A percentile compares a stretch with the other conserved stretches of the same genome.
Evolutionary conservation across 2,113 vertebrate species (phyloP).

Genomic region (Theristicus caerulescens): DNA sequence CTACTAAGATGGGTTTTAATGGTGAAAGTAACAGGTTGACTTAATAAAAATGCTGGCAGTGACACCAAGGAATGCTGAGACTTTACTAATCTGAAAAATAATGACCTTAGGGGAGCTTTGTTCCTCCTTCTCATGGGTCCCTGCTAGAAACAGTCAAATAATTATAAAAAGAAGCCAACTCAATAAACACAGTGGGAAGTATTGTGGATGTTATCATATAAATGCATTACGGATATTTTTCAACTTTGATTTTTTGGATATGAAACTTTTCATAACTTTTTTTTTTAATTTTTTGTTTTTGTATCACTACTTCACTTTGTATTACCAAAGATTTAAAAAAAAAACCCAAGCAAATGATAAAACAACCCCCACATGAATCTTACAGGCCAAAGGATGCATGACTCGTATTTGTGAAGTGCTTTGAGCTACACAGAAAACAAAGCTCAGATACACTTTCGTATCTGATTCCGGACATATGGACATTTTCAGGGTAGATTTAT

Average conservation of each 20-base stretch:
- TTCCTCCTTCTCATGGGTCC: background rate
- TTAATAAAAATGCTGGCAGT: slow-evolving; percentile 24
- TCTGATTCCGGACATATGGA: background rate
- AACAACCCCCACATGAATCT: background rate
- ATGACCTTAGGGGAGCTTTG: slow-evolving; percentile 12
- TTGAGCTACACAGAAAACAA: background rate
- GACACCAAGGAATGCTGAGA: slow-evolving; percentile 21
- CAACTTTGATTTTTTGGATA: background rate
- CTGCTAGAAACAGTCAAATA: slow-evolving; percentile 23
- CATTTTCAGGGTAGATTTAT: background rate
- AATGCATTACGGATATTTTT: background rate
- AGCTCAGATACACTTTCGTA: background rate
- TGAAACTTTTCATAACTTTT: background rate
- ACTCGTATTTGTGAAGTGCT: background rate
- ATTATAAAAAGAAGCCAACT: background rate
- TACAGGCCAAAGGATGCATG: background rate
- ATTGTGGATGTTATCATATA: slow-evolving; percentile 2
- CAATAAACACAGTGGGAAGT: slow-evolving; percentile 20
- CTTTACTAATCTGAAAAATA: slow-evolving; percentile 22
- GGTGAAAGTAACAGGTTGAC: background rate
- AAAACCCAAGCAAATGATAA: background rate
- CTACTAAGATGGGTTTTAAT: slow-evolving; percentile 3
- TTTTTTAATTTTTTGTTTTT: background rate
- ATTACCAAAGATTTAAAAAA: background rate
- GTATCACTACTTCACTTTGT: background rate